These are phyloP conservation scores for Ecdyonurus torrentis DNA, from an alignment of 2,888 invertebrate species.

Conservation along the genomic window DNA sequence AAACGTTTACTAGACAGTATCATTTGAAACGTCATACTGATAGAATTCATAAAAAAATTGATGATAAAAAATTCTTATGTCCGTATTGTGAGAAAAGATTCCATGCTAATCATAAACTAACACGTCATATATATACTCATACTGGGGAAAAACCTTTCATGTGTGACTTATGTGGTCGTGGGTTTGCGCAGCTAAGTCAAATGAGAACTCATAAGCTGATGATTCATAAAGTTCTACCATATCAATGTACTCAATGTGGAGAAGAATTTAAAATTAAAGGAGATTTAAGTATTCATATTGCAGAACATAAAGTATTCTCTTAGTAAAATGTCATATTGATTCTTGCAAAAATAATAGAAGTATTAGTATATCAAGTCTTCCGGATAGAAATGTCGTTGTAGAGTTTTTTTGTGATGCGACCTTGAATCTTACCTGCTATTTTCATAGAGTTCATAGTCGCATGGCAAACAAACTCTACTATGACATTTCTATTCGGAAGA, in stretches of 20 bases:
- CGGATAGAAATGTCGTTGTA: too few species aligned
- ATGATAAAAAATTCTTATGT: conserved; percentile 21
- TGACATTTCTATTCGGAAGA: too few species aligned
- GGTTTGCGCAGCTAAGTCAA: neutral
- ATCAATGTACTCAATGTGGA: neutral
- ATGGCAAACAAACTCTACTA: too few species aligned
- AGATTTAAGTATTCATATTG: neutral
- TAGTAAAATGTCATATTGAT: too few species aligned
- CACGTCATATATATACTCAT: conserved; percentile 35
- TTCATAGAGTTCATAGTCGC: too few species aligned
- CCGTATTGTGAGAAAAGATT: conserved; percentile 14
- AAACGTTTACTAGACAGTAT: neutral
- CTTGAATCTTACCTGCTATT: too few species aligned
- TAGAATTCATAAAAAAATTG: conserved; percentile 15
- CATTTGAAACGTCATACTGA: conserved; percentile 5
- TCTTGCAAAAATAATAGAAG: too few species aligned
- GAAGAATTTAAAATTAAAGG: neutral
- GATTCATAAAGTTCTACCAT: neutral
- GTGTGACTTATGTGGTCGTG: conserved; percentile 29
- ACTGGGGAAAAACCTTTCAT: conserved; percentile 50
- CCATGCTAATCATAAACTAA: conserved; percentile 12
- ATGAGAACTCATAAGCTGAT: neutral
- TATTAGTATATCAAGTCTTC: too few species aligned
- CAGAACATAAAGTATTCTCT: neutral
- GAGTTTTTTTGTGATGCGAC: too few species aligned